phyloP scores from a whole-genome alignment of 1,140 invertebrate genomes.

The Vanessa tameamea region DNA sequence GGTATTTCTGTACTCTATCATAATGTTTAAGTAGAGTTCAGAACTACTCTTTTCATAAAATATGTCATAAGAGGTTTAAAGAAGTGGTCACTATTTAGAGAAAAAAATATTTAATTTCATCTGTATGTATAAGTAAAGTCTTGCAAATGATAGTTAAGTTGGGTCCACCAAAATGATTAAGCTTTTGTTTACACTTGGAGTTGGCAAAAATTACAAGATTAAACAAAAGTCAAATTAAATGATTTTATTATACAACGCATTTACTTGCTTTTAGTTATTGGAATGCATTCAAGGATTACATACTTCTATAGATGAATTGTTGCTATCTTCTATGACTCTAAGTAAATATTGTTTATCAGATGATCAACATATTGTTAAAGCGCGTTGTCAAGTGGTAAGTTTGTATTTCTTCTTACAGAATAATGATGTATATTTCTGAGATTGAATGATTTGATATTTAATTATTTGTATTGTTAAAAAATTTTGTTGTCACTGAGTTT shows the following conservation, averaged over 20 bases:
- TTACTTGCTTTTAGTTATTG: constrained; percentile 53
- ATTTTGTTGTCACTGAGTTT: too few relatives aligned
- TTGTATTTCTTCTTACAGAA: neutral
- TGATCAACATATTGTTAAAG: constrained; percentile 68
- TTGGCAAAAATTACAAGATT: neutral
- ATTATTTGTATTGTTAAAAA: too few relatives aligned
- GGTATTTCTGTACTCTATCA: too few relatives aligned
- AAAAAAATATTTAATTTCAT: too few relatives aligned
- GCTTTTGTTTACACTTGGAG: neutral
- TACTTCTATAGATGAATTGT: constrained; percentile 65
- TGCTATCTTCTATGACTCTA: constrained; percentile 71
- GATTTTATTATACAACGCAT: neutral
- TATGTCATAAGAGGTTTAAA: too few relatives aligned
- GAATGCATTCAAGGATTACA: constrained; percentile 58
- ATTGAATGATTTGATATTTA: too few relatives aligned
- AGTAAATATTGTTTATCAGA: constrained; percentile 61
- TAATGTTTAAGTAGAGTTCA: too few relatives aligned
- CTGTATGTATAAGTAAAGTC: neutral
- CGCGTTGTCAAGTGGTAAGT: constrained; percentile 72
- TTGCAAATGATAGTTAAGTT: neutral
- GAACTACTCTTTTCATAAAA: too few relatives aligned
- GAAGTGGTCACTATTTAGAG: too few relatives aligned
- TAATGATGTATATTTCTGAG: too few relatives aligned
- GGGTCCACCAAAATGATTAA: neutral
- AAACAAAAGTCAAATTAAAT: neutral